phyloP scores from a whole-genome alignment of 1,140 invertebrate genomes.

The Zaprionus ghesquierei region DNA sequence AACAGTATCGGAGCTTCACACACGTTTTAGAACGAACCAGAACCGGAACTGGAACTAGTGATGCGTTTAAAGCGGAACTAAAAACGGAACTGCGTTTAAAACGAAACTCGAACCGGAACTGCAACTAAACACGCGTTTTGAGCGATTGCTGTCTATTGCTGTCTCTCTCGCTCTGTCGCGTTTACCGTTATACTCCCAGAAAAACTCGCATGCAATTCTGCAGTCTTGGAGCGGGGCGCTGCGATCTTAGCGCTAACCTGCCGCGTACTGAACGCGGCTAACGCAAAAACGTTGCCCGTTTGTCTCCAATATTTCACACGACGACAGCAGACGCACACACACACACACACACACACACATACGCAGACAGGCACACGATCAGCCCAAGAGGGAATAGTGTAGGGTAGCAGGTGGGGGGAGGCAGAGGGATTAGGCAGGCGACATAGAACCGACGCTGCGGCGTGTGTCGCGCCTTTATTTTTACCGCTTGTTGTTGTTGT shows the following conservation, averaged over 20 bases:
- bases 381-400: not conserved
- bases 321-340: constrained; percentile 43
- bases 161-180: not conserved
- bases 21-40: too few species aligned
- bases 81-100: too few species aligned
- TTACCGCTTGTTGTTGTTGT: constrained; percentile 29
- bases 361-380: constrained; percentile 21
- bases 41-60: not conserved
- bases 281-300: constrained; percentile 77
- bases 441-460: constrained; percentile 20
- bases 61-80: not conserved
- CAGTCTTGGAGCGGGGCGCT: constrained; percentile 46
- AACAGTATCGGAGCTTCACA: not conserved
- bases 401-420: not conserved
- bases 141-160: not conserved
- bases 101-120: not conserved
- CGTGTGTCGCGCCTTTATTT: constrained; percentile 50
- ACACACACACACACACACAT: constrained; percentile 44
- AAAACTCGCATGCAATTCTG: constrained; percentile 2
- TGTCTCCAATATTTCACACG: constrained; percentile 80
- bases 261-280: constrained; percentile 77
- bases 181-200: not conserved
- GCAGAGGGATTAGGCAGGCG: not conserved
- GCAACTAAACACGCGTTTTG: not conserved
- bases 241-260: constrained; percentile 76